Percentiles rank a stretch among this genome's conserved stretches.
These are phyloP conservation scores for Elmis aenea DNA, from an alignment of 2,888 invertebrate species.

Conservation along the genomic window DNA sequence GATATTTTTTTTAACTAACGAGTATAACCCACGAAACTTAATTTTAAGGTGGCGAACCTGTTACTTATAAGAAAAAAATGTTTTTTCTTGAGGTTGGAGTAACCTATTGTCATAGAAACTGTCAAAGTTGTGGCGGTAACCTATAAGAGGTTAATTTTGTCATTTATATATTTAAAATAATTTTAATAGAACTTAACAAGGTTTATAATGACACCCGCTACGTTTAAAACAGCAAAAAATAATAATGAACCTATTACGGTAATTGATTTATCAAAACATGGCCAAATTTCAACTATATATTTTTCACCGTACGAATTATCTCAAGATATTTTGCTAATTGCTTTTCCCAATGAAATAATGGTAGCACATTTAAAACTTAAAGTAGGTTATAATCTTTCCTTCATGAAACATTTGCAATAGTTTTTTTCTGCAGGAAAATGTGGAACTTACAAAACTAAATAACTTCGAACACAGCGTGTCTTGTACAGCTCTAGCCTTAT, in stretches of 20 bases:
- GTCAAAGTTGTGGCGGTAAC: too few relatives aligned
- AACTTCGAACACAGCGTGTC: constrained; percentile 54
- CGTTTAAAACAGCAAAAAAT: too few relatives aligned
- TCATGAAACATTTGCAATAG: background rate
- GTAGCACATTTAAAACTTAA: constrained; percentile 54
- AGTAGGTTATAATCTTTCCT: constrained; percentile 43
- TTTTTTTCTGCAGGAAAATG: constrained; percentile 42
- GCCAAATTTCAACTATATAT: constrained; percentile 54
- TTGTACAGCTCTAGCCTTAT: constrained; percentile 55
- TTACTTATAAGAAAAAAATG: too few relatives aligned
- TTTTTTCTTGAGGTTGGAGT: too few relatives aligned
- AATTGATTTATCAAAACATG: constrained; percentile 47
- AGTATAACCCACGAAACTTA: too few relatives aligned
- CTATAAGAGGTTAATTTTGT: too few relatives aligned
- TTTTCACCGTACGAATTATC: constrained; percentile 63
- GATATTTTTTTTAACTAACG: too few relatives aligned
- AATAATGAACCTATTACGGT: constrained; percentile 46
- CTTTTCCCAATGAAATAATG: constrained; percentile 53
- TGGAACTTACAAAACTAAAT: constrained; percentile 52
- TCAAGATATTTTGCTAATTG: constrained; percentile 58
- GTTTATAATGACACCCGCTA: too few relatives aligned
- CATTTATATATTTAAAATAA: too few relatives aligned
- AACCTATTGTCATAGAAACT: too few relatives aligned
- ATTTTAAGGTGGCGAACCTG: too few relatives aligned
- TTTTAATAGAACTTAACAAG: too few relatives aligned